These are phyloP conservation scores for Nomada hirtipes DNA, from an alignment of 2,888 invertebrate genomes.

Conservation along the genomic window DNA sequence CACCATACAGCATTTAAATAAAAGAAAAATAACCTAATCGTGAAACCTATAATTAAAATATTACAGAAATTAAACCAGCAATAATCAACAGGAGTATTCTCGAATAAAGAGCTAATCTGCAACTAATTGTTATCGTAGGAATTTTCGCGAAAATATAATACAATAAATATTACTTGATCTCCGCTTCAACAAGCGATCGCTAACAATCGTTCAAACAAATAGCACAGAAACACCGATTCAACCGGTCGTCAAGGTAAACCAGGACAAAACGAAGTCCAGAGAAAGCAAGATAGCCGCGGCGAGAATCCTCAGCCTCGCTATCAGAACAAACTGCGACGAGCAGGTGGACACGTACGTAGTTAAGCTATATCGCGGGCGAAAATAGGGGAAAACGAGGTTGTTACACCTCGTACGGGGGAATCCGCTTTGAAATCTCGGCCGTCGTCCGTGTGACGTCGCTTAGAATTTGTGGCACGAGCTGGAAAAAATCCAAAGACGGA, in stretches of 20 bases:
- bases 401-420: constrained; percentile 64
- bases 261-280: constrained; percentile 30
- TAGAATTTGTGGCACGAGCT: constrained; percentile 56
- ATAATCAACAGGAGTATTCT: too few relatives aligned
- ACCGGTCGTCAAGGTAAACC: constrained; percentile 20
- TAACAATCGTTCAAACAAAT: background rate
- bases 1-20: too few relatives aligned
- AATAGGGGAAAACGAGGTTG: constrained; percentile 72
- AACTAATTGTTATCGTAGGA: too few relatives aligned
- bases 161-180: background rate
- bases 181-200: background rate
- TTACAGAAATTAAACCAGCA: too few relatives aligned
- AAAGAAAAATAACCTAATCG: too few relatives aligned
- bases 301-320: constrained; percentile 29
- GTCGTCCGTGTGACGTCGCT: constrained; percentile 25
- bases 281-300: background rate
- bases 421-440: constrained; percentile 64
- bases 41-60: too few relatives aligned
- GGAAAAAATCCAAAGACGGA: constrained; percentile 59
- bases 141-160: too few relatives aligned
- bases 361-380: constrained; percentile 54
- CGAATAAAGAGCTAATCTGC: too few relatives aligned
- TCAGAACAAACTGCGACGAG: constrained; percentile 63
- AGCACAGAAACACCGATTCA: background rate
- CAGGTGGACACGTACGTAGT: constrained; percentile 61